Conservation (phyloP, 2,888 invertebrate genomes). For the Enoplolaimus lenunculus region DNA sequence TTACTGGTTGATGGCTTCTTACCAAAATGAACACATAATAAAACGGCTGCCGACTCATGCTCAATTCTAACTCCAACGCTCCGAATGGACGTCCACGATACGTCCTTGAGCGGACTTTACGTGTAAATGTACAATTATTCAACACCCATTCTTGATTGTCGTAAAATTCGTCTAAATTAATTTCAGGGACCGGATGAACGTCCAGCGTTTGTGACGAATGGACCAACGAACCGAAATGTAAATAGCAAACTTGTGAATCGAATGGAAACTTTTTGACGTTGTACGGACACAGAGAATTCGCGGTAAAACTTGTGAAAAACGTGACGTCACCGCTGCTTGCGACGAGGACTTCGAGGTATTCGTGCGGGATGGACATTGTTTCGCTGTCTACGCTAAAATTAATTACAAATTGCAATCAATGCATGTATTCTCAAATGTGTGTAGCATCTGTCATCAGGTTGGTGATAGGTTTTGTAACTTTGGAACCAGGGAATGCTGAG, state of each 20-base stretch:
- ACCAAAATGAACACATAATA: conserved; percentile 20
- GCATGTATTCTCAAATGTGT: too few relatives aligned
- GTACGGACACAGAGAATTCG: conserved; percentile 10
- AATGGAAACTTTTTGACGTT: conserved; percentile 16
- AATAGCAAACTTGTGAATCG: neutral
- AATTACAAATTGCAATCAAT: too few relatives aligned
- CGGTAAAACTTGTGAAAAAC: conserved; percentile 10
- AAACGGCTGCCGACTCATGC: conserved; percentile 8
- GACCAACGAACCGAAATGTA: conserved; percentile 11
- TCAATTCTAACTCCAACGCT: neutral
- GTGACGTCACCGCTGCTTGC: neutral
- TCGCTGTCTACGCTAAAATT: conserved; percentile 14
- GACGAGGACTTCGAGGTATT: conserved; percentile 7
- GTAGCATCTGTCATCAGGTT: too few relatives aligned
- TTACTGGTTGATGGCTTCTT: too few relatives aligned
- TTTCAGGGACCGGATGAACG: conserved; percentile 22
- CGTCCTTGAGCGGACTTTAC: neutral
- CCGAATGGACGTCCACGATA: neutral
- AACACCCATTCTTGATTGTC: conserved; percentile 21
- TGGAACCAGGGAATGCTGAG: too few relatives aligned
- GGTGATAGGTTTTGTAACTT: too few relatives aligned
- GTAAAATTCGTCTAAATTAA: conserved; percentile 25
- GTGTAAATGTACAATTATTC: conserved; percentile 2
- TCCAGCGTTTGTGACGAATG: conserved; percentile 10
- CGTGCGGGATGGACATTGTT: conserved; percentile 18